Conservation (phyloP, 2,113 vertebrate genomes). For the Pardalotus punctatus region DNA sequence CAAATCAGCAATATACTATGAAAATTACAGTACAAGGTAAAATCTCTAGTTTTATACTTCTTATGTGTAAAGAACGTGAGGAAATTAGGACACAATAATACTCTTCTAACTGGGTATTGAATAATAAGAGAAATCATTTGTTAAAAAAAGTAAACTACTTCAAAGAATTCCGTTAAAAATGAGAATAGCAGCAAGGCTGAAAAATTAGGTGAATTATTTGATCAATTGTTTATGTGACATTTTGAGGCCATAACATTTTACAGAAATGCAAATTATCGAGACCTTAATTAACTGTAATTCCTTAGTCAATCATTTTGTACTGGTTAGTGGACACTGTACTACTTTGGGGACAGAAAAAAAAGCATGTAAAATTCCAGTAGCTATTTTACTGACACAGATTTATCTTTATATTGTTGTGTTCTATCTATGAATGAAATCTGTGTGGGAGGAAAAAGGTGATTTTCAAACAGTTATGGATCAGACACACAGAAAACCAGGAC, state of each 20-base stretch:
- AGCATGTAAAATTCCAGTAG: not conserved
- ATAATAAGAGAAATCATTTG: not conserved
- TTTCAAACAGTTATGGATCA: not conserved
- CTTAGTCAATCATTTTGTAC: not conserved
- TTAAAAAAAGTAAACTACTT: not conserved
- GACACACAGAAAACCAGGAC: not conserved
- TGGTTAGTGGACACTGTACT: not conserved
- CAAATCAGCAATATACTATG: not conserved
- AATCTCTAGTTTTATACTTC: not conserved
- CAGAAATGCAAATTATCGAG: not conserved
- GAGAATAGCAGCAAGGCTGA: not conserved
- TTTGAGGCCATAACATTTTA: not conserved
- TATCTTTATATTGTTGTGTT: not conserved
- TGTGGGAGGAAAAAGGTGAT: not conserved
- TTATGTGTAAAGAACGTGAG: not conserved
- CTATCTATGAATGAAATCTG: not conserved
- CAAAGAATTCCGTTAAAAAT: not conserved
- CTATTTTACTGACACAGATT: not conserved
- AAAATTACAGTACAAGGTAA: not conserved
- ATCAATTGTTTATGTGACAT: not conserved
- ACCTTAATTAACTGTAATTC: not conserved
- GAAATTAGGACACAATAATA: not conserved
- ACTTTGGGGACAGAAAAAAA: not conserved
- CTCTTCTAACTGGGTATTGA: not conserved
- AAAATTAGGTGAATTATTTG: not conserved